Conservation (phyloP, 2,797 vertebrate species). For the Myotis daubentonii region DNA sequence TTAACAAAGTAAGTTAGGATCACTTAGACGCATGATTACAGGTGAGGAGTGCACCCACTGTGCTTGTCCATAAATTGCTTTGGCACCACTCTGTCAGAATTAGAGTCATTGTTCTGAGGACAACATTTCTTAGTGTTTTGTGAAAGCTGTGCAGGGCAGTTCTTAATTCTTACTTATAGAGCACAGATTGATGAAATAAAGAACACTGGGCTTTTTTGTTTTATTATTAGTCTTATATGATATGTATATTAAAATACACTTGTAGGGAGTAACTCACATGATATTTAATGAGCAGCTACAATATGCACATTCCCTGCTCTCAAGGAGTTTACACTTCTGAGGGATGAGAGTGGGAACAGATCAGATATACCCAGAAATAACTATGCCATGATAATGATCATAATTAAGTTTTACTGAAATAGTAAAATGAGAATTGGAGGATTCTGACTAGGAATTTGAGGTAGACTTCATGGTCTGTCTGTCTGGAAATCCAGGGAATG, state of each 20-base stretch:
- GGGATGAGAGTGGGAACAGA: background rate
- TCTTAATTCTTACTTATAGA: constrained; percentile 11
- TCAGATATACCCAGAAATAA: background rate
- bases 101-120: background rate
- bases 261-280: background rate
- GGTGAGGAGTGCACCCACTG: background rate
- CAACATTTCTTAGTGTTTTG: constrained; percentile 42
- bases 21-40: background rate
- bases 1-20: constrained; percentile 40
- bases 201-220: background rate
- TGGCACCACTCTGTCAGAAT: constrained; percentile 22
- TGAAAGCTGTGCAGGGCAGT: background rate
- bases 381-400: background rate
- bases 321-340: background rate
- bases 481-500: background rate
- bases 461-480: background rate
- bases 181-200: constrained; percentile 33
- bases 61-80: constrained; percentile 1
- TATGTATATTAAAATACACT: constrained; percentile 18
- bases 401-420: constrained; percentile 43
- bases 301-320: background rate
- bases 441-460: background rate
- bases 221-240: background rate
- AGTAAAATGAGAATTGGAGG: constrained; percentile 32
- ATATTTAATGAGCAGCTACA: background rate